phyloP scores from a whole-genome alignment of 2,888 invertebrate species.

The Drosophila glabriapex region DNA sequence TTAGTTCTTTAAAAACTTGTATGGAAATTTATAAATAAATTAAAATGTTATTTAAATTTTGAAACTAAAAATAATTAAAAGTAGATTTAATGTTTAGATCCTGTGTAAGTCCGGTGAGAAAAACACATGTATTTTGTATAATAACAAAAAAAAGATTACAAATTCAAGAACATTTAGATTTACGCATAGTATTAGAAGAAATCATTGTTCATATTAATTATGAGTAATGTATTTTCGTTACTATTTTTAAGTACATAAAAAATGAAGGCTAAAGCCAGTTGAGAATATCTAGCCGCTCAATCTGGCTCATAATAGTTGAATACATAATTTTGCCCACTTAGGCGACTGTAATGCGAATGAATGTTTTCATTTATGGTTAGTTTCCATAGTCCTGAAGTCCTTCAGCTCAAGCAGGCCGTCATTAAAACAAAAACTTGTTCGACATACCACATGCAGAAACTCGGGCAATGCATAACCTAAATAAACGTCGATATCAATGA shows the following conservation, averaged over 20 bases:
- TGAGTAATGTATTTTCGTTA: neutral
- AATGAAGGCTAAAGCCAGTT: neutral
- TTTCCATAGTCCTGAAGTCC: conserved; percentile 23
- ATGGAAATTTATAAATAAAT: neutral
- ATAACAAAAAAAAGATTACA: neutral
- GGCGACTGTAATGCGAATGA: neutral
- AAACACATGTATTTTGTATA: neutral
- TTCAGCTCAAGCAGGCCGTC: conserved; percentile 26
- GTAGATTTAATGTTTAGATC: neutral
- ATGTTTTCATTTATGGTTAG: conserved; percentile 24
- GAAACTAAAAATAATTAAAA: neutral
- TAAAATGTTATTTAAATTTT: too few species aligned
- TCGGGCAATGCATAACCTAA: conserved; percentile 61
- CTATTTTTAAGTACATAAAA: neutral
- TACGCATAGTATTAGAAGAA: neutral
- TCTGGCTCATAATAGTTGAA: neutral
- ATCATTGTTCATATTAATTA: neutral
- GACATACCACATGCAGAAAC: conserved; percentile 10
- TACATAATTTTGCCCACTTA: neutral
- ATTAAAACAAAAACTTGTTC: conserved; percentile 49
- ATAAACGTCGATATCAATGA: conserved; percentile 73
- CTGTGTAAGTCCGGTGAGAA: neutral
- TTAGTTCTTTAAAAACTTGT: neutral
- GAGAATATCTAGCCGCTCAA: neutral
- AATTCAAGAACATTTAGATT: neutral